phyloP scores from a whole-genome alignment of 2,113 vertebrate genomes.

The Epinephelus fuscoguttatus region DNA sequence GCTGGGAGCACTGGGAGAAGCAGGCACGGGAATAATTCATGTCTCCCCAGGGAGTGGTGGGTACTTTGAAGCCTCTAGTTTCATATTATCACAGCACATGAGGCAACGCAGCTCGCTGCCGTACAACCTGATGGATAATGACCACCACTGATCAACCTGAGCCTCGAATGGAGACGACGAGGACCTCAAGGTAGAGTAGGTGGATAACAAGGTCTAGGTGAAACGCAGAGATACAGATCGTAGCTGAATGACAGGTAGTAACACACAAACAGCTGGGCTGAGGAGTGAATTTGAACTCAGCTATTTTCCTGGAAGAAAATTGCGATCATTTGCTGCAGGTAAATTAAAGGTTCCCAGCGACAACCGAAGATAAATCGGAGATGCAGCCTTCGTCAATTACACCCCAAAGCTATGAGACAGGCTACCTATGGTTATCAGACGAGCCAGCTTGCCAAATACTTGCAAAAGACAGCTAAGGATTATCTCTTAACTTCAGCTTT shows the following conservation, averaged over 20 bases:
- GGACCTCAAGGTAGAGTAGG: not conserved
- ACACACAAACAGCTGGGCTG: not conserved
- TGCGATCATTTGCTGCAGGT: too few relatives aligned
- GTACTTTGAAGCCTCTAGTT: slow-evolving; percentile 72
- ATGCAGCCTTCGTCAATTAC: too few relatives aligned
- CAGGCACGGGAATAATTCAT: slow-evolving; percentile 74
- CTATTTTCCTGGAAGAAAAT: too few relatives aligned
- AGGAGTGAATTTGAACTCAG: not conserved
- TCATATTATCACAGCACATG: slow-evolving; percentile 49
- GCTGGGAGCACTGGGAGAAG: slow-evolving; percentile 23
- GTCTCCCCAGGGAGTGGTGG: slow-evolving; percentile 60
- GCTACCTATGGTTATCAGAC: too few relatives aligned
- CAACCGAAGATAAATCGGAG: too few relatives aligned
- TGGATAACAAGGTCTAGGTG: slow-evolving; percentile 9
- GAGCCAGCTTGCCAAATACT: too few relatives aligned
- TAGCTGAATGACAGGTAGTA: slow-evolving; percentile 5
- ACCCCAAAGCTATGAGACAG: too few relatives aligned
- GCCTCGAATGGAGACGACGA: slow-evolving; percentile 19
- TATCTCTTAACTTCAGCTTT: too few relatives aligned
- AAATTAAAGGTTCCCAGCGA: too few relatives aligned
- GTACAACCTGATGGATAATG: slow-evolving; percentile 44
- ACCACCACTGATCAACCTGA: slow-evolving; percentile 6
- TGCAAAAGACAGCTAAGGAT: too few relatives aligned
- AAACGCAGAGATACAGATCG: not conserved
- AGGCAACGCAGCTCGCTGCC: slow-evolving; percentile 34